Percentiles rank a stretch among this genome's conserved stretches.
phyloP scores from a whole-genome alignment of 1,140 invertebrate genomes.

The Lepidostoma basale region DNA sequence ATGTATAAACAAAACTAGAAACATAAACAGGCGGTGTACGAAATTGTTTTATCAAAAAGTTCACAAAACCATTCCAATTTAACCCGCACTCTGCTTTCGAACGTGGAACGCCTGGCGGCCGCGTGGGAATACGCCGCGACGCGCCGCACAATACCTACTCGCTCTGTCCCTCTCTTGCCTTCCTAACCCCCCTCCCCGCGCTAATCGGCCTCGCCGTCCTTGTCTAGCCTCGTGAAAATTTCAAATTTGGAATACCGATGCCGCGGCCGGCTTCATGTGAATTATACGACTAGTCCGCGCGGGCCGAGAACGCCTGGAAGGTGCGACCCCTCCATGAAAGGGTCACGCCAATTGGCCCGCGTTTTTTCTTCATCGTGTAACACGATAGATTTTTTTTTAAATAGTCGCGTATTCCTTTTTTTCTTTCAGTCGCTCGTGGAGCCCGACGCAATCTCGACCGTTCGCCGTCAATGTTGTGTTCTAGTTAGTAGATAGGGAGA shows the following conservation, averaged over 20 bases:
- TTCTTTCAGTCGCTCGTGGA: not conserved
- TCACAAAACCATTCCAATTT: too few relatives aligned
- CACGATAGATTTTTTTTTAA: not conserved
- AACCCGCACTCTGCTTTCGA: constrained; percentile 19
- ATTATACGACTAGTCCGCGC: constrained; percentile 13
- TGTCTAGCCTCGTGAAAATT: constrained; percentile 15
- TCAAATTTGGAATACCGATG: constrained; percentile 23
- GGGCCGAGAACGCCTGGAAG: not conserved
- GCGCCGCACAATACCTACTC: not conserved
- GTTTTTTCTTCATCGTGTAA: not conserved
- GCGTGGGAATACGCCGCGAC: constrained; percentile 17
- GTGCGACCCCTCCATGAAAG: not conserved
- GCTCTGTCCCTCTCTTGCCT: not conserved
- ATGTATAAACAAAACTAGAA: too few relatives aligned
- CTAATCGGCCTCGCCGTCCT: not conserved
- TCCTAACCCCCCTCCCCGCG: not conserved
- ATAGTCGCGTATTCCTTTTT: not conserved
- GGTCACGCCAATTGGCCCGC: not conserved
- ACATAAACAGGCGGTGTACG: too few relatives aligned
- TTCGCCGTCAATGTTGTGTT: not conserved
- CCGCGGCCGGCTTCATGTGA: constrained; percentile 22
- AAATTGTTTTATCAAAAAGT: too few relatives aligned
- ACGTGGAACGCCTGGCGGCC: constrained; percentile 11
- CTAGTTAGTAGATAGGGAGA: not conserved
- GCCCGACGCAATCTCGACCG: constrained; percentile 5